Evolutionary conservation across 2,797 vertebrate genomes (phyloP).

Genomic region (Staurois parvus): DNA sequence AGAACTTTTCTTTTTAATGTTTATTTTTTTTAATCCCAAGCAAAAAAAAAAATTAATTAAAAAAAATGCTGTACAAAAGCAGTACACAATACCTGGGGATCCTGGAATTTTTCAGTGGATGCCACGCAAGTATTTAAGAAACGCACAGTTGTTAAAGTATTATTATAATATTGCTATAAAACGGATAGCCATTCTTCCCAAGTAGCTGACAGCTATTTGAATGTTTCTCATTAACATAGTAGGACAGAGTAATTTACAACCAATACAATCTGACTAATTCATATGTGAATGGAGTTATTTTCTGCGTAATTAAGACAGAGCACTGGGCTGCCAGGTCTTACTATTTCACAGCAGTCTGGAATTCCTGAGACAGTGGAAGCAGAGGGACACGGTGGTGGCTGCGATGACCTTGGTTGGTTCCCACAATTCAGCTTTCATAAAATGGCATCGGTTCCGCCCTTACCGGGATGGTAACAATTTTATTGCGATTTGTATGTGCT

Average conservation of each 20-base stretch:
- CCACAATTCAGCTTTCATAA: constrained; percentile 1
- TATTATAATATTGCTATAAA: neutral
- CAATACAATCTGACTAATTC: constrained; percentile 18
- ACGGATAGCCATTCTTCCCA: neutral
- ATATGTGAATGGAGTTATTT: constrained; percentile 35
- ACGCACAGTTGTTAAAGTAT: neutral
- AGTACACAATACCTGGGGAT: too few relatives aligned
- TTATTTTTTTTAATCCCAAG: too few relatives aligned
- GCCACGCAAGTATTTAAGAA: too few relatives aligned
- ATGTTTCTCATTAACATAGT: constrained; percentile 35
- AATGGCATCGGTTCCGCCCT: neutral
- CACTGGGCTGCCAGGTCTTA: neutral
- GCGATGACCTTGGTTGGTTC: neutral
- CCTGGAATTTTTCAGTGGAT: neutral
- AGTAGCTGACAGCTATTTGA: constrained; percentile 17
- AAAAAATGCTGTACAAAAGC: too few relatives aligned
- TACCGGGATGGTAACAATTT: constrained; percentile 3
- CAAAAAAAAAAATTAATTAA: too few relatives aligned
- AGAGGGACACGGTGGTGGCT: neutral
- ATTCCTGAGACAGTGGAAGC: neutral
- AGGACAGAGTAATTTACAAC: constrained; percentile 28
- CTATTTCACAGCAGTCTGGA: neutral
- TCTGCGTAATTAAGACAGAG: constrained; percentile 32
- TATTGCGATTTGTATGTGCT: constrained; percentile 4
- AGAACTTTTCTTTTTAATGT: too few relatives aligned